These are phyloP conservation scores for Sesamia inferens DNA, from an alignment of 2,888 invertebrate genomes.

Conservation along the genomic window DNA sequence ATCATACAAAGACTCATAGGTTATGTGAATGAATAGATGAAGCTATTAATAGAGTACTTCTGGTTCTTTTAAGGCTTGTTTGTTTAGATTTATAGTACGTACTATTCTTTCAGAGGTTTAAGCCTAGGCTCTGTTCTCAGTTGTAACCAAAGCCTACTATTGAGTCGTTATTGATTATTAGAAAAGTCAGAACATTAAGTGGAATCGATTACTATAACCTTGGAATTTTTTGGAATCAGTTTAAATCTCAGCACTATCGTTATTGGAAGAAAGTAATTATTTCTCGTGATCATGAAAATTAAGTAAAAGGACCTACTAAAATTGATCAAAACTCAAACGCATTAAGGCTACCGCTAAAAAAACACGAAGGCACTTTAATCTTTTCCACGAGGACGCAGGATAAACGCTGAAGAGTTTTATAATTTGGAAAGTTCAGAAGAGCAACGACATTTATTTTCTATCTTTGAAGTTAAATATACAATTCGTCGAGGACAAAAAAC, in stretches of 20 bases:
- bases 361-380: conserved; percentile 41
- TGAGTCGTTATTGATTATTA: conserved; percentile 12
- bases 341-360: conserved; percentile 23
- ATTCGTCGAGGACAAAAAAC: conserved; percentile 50
- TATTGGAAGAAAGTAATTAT: neutral
- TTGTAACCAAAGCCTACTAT: conserved; percentile 7
- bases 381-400: conserved; percentile 42
- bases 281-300: neutral
- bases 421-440: conserved; percentile 63
- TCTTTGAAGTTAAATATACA: conserved; percentile 61
- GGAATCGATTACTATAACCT: neutral
- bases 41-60: conserved; percentile 45
- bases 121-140: neutral
- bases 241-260: neutral
- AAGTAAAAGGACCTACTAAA: conserved; percentile 3
- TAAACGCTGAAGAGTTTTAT: conserved; percentile 53
- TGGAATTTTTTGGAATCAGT: neutral
- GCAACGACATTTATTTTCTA: conserved; percentile 67
- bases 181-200: neutral
- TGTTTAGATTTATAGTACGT: conserved; percentile 16
- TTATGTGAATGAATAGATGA: conserved; percentile 49
- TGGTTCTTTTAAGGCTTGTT: conserved; percentile 13
- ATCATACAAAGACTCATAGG: conserved; percentile 53
- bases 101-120: neutral
- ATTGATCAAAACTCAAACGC: conserved; percentile 15